These are phyloP conservation scores for Mellilla xanthometata DNA, from an alignment of 2,888 invertebrate species.

Conservation along the genomic window DNA sequence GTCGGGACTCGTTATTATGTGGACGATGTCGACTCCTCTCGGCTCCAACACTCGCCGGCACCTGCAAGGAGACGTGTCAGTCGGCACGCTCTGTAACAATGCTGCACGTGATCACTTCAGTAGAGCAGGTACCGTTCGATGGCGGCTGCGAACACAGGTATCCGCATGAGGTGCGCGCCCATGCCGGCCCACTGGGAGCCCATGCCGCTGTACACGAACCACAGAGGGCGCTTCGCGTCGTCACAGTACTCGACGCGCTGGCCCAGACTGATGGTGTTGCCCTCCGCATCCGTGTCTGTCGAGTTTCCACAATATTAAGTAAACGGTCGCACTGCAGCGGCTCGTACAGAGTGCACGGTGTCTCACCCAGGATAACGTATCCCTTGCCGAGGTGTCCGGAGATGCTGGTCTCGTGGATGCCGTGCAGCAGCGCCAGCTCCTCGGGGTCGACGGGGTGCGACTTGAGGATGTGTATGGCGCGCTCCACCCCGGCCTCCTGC, in stretches of 20 bases:
- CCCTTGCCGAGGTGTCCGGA: too few species aligned
- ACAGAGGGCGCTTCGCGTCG: slow-evolving; percentile 73
- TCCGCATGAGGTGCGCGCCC: slow-evolving; percentile 84
- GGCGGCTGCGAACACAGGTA: slow-evolving; percentile 81
- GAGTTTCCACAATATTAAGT: too few species aligned
- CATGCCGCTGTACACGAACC: slow-evolving; percentile 89
- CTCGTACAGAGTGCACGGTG: too few species aligned
- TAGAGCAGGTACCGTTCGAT: slow-evolving; percentile 74
- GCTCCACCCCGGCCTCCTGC: too few species aligned
- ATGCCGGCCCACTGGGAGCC: slow-evolving; percentile 87
- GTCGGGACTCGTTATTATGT: slow-evolving; percentile 85
- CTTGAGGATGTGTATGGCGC: too few species aligned
- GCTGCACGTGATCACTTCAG: too few species aligned
- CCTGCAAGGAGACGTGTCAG: slow-evolving; percentile 36
- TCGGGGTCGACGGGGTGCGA: too few species aligned
- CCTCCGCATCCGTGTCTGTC: slow-evolving; percentile 44
- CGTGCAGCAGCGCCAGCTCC: too few species aligned
- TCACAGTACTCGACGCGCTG: slow-evolving; percentile 52
- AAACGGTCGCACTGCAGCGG: too few species aligned
- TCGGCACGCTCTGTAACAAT: too few species aligned
- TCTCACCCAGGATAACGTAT: too few species aligned
- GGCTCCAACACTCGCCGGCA: slow-evolving; percentile 82
- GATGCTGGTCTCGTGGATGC: too few species aligned
- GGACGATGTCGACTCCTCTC: slow-evolving; percentile 85
- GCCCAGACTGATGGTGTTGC: slow-evolving; percentile 44